Conservation (phyloP, 1,140 invertebrate genomes). For the Drosophila elegans region DNA sequence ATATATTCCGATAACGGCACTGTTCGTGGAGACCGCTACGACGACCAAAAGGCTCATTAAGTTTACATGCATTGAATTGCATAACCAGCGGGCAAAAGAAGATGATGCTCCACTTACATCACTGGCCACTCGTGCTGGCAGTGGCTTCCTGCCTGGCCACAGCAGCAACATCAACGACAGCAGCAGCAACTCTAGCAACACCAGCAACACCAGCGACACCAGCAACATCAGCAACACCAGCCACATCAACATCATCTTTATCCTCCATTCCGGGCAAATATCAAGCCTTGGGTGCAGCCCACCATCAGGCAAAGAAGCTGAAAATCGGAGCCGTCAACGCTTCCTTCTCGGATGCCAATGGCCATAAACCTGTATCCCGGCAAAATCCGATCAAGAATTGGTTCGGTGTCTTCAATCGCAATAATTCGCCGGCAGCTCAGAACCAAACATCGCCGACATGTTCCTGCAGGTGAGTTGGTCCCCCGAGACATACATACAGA, state of each 20-base stretch:
- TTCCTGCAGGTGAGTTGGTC: conserved; percentile 76
- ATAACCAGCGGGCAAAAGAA: conserved; percentile 61
- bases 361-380: conserved; percentile 76
- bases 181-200: conserved; percentile 21
- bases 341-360: conserved; percentile 32
- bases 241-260: conserved; percentile 43
- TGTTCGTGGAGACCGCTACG: conserved; percentile 22
- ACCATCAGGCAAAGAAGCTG: conserved; percentile 73
- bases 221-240: conserved; percentile 5
- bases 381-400: conserved; percentile 85
- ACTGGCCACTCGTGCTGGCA: conserved; percentile 73
- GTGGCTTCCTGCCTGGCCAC: conserved; percentile 72
- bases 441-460: conserved; percentile 75
- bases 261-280: conserved; percentile 81
- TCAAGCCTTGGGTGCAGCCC: conserved; percentile 69
- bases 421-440: conserved; percentile 77
- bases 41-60: conserved; percentile 52
- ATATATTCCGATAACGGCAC: conserved; percentile 39
- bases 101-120: conserved; percentile 81
- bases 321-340: conserved; percentile 45
- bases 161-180: conserved; percentile 14
- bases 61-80: conserved; percentile 65
- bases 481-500: conserved; percentile 24
- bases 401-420: conserved; percentile 82
- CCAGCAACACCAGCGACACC: conserved; percentile 19